Evolutionary conservation across 1,140 invertebrate species (phyloP).

Genomic region (Drosophila auraria): DNA sequence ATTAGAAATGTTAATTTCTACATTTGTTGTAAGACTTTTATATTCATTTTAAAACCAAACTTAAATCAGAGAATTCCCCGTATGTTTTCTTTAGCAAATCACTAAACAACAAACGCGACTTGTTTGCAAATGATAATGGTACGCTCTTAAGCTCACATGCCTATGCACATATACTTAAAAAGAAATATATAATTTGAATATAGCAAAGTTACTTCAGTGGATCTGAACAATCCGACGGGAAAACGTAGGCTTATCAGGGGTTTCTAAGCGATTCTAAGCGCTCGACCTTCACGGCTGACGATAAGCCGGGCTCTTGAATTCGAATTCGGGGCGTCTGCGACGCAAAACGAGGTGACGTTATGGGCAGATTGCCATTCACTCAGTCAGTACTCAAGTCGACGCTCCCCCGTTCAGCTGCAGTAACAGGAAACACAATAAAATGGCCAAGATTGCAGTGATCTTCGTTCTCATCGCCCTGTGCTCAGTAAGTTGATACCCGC

Average conservation of each 20-base stretch:
- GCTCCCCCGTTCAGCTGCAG: constrained; percentile 43
- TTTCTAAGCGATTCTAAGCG: constrained; percentile 2
- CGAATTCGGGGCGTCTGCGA: constrained; percentile 23
- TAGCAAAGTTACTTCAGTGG: neutral
- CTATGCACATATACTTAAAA: neutral
- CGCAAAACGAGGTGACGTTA: constrained; percentile 54
- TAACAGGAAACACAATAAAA: constrained; percentile 32
- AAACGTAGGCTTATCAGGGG: constrained; percentile 19
- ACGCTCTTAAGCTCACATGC: neutral
- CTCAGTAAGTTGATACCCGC: constrained; percentile 45
- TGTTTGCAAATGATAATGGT: neutral
- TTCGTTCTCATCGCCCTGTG: constrained; percentile 58
- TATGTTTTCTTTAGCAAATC: too few species aligned
- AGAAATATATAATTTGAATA: neutral
- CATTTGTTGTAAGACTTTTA: too few species aligned
- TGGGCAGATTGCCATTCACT: neutral
- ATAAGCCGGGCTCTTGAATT: constrained; percentile 20
- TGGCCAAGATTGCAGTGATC: constrained; percentile 68
- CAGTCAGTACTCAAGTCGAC: constrained; percentile 47
- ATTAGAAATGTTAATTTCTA: too few species aligned
- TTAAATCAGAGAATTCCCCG: too few species aligned
- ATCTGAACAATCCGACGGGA: neutral
- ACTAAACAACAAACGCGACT: too few species aligned
- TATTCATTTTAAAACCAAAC: too few species aligned
- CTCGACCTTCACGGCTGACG: constrained; percentile 25